Evolutionary conservation across 2,888 invertebrate species (phyloP), one percentile per base, ranked within the genome.

Genomic region (Dicyrtoma fusca): DNA sequence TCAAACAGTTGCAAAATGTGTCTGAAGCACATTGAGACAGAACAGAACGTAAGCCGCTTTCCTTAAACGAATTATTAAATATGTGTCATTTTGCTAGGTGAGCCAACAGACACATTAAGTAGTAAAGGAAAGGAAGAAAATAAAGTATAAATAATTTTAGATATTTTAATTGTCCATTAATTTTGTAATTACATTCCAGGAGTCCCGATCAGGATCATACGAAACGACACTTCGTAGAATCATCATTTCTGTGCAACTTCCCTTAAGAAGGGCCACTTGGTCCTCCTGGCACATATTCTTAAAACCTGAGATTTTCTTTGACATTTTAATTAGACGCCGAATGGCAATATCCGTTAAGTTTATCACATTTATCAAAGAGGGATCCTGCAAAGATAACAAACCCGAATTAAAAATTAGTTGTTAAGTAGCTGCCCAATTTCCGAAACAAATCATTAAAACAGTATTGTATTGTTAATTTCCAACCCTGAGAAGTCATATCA

Each of bases 241-340:
- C 90, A 98, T 91, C 90, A 98, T 92, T 85, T 98, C 97, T 62
- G 95, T 95, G 82, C 95, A 95, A 0, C 97, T 95, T 0, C 96
- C 95, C 83, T 95, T 96, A 10, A 96, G 84, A 13, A 95, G 85
- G 21, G 90, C 89, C 68, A 94, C 89, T 85, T 97, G 97, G 84
- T 97, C 97, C 81, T 94, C 94, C 82, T 96, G 94, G 82, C 94
- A 94, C 88, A 98, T 91, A 82, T 91, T 92, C 83, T 92, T 92
- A 84, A 98, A 98, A 1, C 94, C 92, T 82, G 83, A 84, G 63
- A 89, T 83, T 76, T 85, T 84, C 79, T 88, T 88, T 13, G 87
- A 86, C 85, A 88, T 88, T 81, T 86, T 86, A 72, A 88, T 88
- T 26, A 88, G 83, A 69, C 97, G 87, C 75, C 95, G 86, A 77